Percentiles rank a stretch among this genome's conserved stretches.
Evolutionary conservation across 2,113 vertebrate genomes (phyloP).

Genomic region (Festucalex cinctus): DNA sequence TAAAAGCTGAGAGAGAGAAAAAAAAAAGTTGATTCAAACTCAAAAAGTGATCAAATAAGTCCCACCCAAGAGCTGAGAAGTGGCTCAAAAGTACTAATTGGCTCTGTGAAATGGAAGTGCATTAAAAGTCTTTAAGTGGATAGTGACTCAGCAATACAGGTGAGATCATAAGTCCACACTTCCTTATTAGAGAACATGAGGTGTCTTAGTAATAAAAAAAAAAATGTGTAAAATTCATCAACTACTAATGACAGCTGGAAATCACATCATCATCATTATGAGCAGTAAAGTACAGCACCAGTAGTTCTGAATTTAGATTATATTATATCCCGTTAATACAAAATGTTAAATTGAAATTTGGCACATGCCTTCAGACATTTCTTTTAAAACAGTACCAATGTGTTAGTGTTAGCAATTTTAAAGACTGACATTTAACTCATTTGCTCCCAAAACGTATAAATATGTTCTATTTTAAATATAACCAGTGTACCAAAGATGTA

Average conservation of each 20-base stretch:
- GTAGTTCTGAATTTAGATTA: background rate
- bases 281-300: background rate
- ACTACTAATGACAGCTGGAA: constrained; percentile 21
- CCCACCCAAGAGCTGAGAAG: background rate
- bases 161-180: constrained; percentile 32
- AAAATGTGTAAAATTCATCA: constrained; percentile 24
- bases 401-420: background rate
- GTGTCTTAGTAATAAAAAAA: constrained; percentile 31
- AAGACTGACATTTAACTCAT: background rate
- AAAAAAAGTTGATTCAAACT: constrained; percentile 22
- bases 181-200: constrained; percentile 34
- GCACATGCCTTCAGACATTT: background rate
- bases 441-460: no score
- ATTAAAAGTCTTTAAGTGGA: constrained; percentile 43
- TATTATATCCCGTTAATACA: background rate
- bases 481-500: no score
- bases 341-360: background rate
- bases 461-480: no score
- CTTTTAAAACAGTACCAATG: background rate
- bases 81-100: constrained; percentile 39
- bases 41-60: constrained; percentile 35
- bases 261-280: constrained; percentile 14
- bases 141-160: constrained; percentile 48
- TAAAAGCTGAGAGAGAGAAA: constrained; percentile 14
- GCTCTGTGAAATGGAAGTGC: constrained; percentile 26